Percentiles rank a stretch among this genome's conserved stretches.
These are phyloP conservation scores for Epirrhoe alternata DNA, from an alignment of 2,888 invertebrate species.

Conservation along the genomic window DNA sequence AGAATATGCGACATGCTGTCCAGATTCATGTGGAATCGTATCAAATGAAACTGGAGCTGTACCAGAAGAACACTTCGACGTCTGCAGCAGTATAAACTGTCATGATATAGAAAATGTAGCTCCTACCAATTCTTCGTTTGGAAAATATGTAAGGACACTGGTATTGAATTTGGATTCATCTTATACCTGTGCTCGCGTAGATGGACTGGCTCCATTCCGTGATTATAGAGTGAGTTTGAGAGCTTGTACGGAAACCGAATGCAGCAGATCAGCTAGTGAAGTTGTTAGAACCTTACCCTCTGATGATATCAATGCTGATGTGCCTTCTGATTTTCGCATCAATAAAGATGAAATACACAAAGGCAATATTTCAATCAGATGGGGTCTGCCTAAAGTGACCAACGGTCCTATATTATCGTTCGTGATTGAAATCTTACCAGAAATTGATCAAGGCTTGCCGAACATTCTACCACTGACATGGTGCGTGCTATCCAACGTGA, in stretches of 20 bases:
- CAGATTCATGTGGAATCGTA: constrained; percentile 69
- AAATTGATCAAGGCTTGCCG: constrained; percentile 47
- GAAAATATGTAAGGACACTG: constrained; percentile 59
- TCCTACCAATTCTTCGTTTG: constrained; percentile 57
- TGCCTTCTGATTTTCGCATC: constrained; percentile 52
- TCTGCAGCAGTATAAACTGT: constrained; percentile 63
- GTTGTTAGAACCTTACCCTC: constrained; percentile 65
- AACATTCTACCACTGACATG: constrained; percentile 58
- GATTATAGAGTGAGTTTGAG: constrained; percentile 73
- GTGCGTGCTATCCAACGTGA: constrained; percentile 59
- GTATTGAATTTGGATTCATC: constrained; percentile 58
- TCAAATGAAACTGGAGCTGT: constrained; percentile 62
- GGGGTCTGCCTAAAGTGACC: constrained; percentile 65
- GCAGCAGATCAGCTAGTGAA: constrained; percentile 67
- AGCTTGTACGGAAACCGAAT: constrained; percentile 61
- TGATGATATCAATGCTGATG: constrained; percentile 56
- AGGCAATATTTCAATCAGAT: constrained; percentile 61
- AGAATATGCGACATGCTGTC: constrained; percentile 67
- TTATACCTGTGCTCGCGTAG: constrained; percentile 59
- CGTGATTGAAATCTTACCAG: constrained; percentile 66
- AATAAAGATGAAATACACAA: constrained; percentile 44
- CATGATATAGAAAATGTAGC: constrained; percentile 53
- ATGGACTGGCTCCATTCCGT: constrained; percentile 68
- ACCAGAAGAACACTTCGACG: constrained; percentile 69
- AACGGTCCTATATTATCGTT: constrained; percentile 75